These are phyloP conservation scores for Pyrochroa serraticornis DNA, from an alignment of 2,888 invertebrate species.

Conservation along the genomic window DNA sequence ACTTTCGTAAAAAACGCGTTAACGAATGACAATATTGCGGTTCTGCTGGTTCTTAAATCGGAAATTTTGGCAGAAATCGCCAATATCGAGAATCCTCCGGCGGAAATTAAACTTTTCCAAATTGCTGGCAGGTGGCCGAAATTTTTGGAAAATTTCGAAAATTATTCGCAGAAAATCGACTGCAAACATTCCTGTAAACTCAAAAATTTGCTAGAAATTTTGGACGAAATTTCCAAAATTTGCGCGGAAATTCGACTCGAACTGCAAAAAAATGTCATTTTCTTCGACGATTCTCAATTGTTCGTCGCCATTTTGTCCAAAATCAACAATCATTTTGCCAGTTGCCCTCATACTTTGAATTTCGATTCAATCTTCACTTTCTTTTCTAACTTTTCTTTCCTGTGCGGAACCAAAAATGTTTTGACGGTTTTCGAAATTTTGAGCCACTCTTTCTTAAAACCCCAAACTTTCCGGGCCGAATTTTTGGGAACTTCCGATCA, in stretches of 20 bases:
- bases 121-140: neutral
- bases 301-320: neutral
- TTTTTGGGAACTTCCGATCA: neutral
- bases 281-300: neutral
- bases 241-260: neutral
- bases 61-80: neutral
- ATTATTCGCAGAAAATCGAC: neutral
- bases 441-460: neutral
- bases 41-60: conserved; percentile 1
- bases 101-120: neutral
- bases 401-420: neutral
- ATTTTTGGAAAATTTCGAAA: neutral
- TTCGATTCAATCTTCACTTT: neutral
- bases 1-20: neutral
- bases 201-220: neutral
- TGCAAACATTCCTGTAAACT: neutral
- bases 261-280: neutral
- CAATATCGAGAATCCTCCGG: neutral
- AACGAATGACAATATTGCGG: neutral
- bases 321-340: neutral
- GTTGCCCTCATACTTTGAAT: neutral
- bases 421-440: conserved; percentile 6
- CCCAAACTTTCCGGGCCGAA: neutral
- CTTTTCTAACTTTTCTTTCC: too few species aligned
- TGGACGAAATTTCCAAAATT: neutral